These are phyloP conservation scores for Cynodonichthys magdalenae DNA, from an alignment of 2,797 vertebrate genomes.

Conservation along the genomic window DNA sequence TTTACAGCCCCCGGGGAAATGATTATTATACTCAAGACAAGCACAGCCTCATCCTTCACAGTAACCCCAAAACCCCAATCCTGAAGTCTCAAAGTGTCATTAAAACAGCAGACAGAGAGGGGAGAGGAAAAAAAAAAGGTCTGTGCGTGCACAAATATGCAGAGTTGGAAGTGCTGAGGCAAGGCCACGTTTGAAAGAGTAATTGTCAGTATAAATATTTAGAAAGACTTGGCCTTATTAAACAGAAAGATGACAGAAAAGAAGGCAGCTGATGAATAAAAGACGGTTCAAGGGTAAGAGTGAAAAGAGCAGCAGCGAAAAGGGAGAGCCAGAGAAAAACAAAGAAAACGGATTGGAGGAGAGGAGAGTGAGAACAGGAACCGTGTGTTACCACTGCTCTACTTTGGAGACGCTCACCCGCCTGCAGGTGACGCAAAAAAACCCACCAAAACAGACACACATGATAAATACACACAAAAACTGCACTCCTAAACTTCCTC, in stretches of 20 bases:
- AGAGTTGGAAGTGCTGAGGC: conserved; percentile 24
- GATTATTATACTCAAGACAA: conserved; percentile 65
- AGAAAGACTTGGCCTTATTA: conserved; percentile 52
- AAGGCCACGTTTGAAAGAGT: conserved; percentile 41
- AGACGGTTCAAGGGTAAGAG: conserved; percentile 68
- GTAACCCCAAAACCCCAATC: conserved; percentile 35
- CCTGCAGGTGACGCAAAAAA: conserved; percentile 67
- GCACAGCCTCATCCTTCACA: conserved; percentile 24
- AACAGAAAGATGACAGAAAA: conserved; percentile 43
- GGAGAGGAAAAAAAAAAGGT: conserved; percentile 1
- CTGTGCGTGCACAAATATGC: background rate
- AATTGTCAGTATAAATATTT: conserved; percentile 65
- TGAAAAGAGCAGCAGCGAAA: conserved; percentile 24
- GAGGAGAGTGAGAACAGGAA: conserved; percentile 60
- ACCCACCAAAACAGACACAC: conserved; percentile 11
- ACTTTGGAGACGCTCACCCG: conserved; percentile 66
- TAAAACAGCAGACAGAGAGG: conserved; percentile 26
- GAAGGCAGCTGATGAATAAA: conserved; percentile 56
- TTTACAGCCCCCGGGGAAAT: conserved; percentile 55
- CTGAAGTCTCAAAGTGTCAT: conserved; percentile 38
- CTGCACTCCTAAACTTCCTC: conserved; percentile 42
- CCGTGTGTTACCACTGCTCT: conserved; percentile 68
- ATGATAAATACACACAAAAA: conserved; percentile 37
- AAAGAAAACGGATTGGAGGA: conserved; percentile 32
- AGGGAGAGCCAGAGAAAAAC: conserved; percentile 22